Percentiles rank a stretch among this genome's conserved stretches.
Conservation (phyloP, 2,113 vertebrate species). For the Grammomys surdaster region DNA sequence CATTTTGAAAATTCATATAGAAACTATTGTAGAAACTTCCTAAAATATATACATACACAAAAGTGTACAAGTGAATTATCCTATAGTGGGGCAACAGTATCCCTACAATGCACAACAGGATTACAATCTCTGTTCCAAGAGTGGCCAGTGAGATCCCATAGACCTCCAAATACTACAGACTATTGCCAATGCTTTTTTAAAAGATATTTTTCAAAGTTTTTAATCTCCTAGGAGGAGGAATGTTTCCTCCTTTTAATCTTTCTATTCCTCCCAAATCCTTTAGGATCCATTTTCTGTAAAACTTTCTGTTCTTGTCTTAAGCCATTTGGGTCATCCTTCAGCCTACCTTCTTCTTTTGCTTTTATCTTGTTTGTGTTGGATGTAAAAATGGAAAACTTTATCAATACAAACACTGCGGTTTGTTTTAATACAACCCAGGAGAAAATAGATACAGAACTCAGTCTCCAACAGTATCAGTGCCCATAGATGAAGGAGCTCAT, state of each 20-base stretch:
- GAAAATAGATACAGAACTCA: not conserved
- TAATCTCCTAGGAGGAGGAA: not conserved
- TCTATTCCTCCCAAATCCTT: not conserved
- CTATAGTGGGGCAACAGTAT: not conserved
- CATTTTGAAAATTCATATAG: not conserved
- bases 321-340: not conserved
- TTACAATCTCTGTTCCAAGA: not conserved
- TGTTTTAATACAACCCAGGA: slow-evolving; percentile 6
- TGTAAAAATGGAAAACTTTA: not conserved
- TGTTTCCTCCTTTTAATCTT: not conserved
- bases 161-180: not conserved
- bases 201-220: not conserved
- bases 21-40: not conserved
- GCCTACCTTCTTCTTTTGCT: not conserved
- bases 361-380: not conserved
- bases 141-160: not conserved
- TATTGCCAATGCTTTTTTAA: not conserved
- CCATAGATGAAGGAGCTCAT: not conserved
- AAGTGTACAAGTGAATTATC: not conserved
- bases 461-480: not conserved
- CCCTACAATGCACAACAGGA: not conserved
- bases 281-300: not conserved
- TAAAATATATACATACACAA: not conserved
- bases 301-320: not conserved
- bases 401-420: not conserved